These are phyloP conservation scores for Tinamus guttatus DNA, from an alignment of 2,113 vertebrate species.

Conservation along the genomic window DNA sequence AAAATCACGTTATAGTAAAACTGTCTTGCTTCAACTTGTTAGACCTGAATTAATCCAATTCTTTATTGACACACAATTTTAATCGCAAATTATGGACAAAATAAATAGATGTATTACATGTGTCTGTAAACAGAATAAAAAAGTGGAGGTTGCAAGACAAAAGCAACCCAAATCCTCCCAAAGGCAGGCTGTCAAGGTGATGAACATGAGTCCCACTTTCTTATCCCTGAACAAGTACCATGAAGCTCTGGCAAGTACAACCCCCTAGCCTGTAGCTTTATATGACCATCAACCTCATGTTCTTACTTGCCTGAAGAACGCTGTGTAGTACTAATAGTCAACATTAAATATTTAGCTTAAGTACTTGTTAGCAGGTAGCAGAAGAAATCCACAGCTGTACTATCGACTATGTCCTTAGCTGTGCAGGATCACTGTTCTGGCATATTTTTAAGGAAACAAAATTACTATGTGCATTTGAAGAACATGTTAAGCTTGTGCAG, in stretches of 20 bases:
- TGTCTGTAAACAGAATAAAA: background rate
- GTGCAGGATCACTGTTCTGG: background rate
- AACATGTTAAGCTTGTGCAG: background rate
- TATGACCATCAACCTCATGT: background rate
- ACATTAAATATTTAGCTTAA: background rate
- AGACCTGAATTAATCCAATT: background rate
- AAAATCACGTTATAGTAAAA: background rate
- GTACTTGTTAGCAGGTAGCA: background rate
- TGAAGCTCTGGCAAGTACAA: background rate
- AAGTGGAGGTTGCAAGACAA: background rate
- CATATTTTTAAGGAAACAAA: background rate
- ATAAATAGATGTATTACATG: background rate
- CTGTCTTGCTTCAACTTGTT: background rate
- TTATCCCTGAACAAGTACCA: background rate
- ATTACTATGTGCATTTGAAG: background rate
- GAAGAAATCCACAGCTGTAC: fast-evolving
- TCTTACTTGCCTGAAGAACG: background rate
- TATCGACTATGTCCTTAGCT: background rate
- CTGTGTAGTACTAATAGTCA: background rate
- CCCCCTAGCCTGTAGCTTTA: background rate
- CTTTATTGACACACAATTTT: background rate
- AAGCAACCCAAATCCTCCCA: background rate
- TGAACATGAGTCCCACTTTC: background rate
- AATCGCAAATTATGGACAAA: background rate
- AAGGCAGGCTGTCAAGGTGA: background rate